Percentiles rank a stretch among this genome's conserved stretches.
Conservation (phyloP, 2,888 invertebrate species). For the Pristionchus exspectatus region DNA sequence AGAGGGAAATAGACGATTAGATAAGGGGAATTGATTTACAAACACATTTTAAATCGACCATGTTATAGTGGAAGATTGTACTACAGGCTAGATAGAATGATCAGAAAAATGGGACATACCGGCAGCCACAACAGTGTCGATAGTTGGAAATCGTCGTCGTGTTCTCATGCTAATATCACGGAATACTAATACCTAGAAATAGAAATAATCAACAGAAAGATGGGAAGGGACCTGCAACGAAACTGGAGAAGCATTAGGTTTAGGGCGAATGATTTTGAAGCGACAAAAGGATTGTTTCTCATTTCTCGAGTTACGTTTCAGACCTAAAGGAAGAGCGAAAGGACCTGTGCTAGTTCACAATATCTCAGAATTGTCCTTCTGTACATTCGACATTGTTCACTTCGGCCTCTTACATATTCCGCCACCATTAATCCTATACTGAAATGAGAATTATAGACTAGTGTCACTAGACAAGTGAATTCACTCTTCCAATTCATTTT, state of each 20-base stretch:
- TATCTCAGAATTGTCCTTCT: slow-evolving; percentile 65
- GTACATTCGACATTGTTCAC: slow-evolving; percentile 67
- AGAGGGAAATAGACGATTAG: no score
- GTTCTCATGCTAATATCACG: slow-evolving; percentile 70
- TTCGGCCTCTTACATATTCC: slow-evolving; percentile 69
- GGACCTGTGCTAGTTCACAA: slow-evolving; percentile 53
- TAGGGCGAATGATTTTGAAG: no score
- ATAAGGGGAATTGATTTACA: no score
- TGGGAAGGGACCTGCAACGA: no score
- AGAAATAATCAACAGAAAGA: not conserved
- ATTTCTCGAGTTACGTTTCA: no score
- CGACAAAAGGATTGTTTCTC: no score
- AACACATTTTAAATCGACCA: no score
- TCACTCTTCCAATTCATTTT: not conserved
- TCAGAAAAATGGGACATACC: slow-evolving; percentile 51
- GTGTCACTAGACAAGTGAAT: not conserved
- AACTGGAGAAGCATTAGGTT: no score
- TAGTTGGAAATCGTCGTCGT: slow-evolving; percentile 67
- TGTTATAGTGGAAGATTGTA: no score
- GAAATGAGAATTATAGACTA: slow-evolving; percentile 49
- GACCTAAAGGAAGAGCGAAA: no score
- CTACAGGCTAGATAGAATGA: no score
- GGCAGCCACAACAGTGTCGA: slow-evolving; percentile 71
- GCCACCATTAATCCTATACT: slow-evolving; percentile 71
- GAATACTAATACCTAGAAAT: slow-evolving; percentile 67